Evolutionary conservation across 2,113 vertebrate genomes (phyloP), one percentile per base, ranked within the genome.

Genomic region (Oreochromis niloticus): DNA sequence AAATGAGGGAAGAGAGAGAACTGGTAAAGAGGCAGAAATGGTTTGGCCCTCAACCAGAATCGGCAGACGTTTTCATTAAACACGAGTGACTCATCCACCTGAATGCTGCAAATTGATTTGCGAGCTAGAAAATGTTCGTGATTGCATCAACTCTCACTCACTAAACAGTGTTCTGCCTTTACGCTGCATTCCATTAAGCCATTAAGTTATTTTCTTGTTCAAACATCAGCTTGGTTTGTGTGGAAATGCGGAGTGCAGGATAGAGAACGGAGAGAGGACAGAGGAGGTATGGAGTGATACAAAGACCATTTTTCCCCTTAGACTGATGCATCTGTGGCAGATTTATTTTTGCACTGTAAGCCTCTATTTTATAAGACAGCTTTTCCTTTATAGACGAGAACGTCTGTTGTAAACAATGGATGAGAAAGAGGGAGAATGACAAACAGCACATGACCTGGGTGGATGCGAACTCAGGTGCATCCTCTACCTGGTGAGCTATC

Each of bases 171-270:
- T 9, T 39, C 24, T 30, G 52, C 4, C 22, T 61, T 6, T 3
- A 3, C 7, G 2, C 39, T 3, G 39, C 6, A 12, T 50, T 46
- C 57, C 81, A 86, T 84, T 36, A 85, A 88, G 79, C 80, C 54
- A 85, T 86, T 78, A 56, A 85, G 82, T 81, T 3, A 14, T 88
- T 83, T 68, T 80, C 84, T 32, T 27, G 32, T 81, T 82, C 9
- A 88, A 36, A 68, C 48, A 79, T 46, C 75, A 43, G 50, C 3
- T 16, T 4, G 2, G 55, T 32, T 88, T 13, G 6, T 68, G 30
- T 73, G 79, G 22, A 81, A 66, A 81, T 7, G 39, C 46, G 48
- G 2, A 2, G 3, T 12, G 7, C 14, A 9, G 27, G 24, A 30
- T 9, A 30, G 19, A 5, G 54, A 13, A 16, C 10, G 1, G 32